phyloP scores from a whole-genome alignment of 2,797 vertebrate genomes.

The Crypturellus tataupa region DNA sequence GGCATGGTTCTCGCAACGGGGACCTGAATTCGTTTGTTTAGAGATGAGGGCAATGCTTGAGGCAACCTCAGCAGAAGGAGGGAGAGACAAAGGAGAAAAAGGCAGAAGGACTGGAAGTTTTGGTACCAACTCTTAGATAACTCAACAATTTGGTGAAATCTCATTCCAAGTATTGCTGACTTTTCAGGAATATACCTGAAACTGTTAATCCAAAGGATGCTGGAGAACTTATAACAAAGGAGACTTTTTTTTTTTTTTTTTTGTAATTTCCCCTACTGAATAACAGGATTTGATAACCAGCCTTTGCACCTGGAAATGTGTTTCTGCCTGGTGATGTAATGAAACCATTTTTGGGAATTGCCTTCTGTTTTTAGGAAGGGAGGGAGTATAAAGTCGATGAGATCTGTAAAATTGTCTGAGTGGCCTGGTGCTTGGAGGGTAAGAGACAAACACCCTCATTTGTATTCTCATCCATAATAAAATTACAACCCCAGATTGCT shows the following conservation, averaged over 20 bases:
- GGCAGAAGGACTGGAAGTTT: background rate
- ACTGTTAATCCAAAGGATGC: accelerated
- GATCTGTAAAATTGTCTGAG: accelerated
- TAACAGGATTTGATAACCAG: background rate
- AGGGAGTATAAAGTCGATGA: background rate
- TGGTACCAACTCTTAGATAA: background rate
- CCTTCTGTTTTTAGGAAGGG: background rate
- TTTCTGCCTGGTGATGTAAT: background rate
- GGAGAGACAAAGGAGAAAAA: background rate
- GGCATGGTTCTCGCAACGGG: background rate
- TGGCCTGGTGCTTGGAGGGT: background rate
- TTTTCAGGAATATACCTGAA: background rate
- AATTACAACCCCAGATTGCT: constrained; percentile 2
- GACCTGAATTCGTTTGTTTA: background rate
- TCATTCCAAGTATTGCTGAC: background rate
- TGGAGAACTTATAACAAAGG: background rate
- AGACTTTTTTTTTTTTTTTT: accelerated
- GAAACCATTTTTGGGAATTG: background rate
- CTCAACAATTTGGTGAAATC: background rate
- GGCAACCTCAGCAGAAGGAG: no score
- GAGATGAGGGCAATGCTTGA: background rate
- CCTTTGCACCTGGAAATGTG: background rate
- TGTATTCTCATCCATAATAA: background rate
- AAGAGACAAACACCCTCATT: accelerated
- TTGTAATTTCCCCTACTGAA: background rate